Evolutionary conservation across 2,888 invertebrate genomes (phyloP).

Genomic region (Epistrophe eligans): DNA sequence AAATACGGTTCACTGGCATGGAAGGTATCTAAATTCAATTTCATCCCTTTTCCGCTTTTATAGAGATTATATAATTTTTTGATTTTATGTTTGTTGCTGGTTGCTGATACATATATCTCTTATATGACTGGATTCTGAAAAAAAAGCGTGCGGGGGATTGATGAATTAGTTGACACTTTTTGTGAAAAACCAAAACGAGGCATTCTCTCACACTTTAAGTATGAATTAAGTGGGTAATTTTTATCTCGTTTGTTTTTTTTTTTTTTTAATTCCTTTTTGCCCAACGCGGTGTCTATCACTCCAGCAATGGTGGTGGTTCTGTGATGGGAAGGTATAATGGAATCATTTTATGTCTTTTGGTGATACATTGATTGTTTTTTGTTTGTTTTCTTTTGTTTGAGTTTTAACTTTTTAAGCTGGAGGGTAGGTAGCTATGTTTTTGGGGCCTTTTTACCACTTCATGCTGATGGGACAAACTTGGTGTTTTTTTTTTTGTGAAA

Average conservation of each 20-base stretch:
- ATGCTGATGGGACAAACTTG: slow-evolving; percentile 45
- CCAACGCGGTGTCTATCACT: slow-evolving; percentile 2
- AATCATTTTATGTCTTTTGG: slow-evolving; percentile 55
- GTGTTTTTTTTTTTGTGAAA: slow-evolving; percentile 29
- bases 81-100: slow-evolving; percentile 8
- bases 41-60: slow-evolving; percentile 71
- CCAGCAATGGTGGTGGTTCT: background rate
- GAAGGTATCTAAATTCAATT: slow-evolving; percentile 81
- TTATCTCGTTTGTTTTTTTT: slow-evolving; percentile 57
- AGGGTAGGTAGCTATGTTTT: slow-evolving; percentile 23
- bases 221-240: slow-evolving; percentile 74
- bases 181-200: slow-evolving; percentile 45
- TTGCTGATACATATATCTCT: background rate
- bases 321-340: slow-evolving; percentile 38
- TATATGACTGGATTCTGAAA: slow-evolving; percentile 21
- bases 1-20: slow-evolving; percentile 77
- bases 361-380: slow-evolving; percentile 34
- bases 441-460: slow-evolving; percentile 50
- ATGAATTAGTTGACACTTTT: slow-evolving; percentile 75
- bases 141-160: slow-evolving; percentile 70
- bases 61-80: slow-evolving; percentile 41
- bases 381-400: background rate
- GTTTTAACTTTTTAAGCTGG: slow-evolving; percentile 23
- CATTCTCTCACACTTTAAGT: slow-evolving; percentile 64
- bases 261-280: slow-evolving; percentile 19